Percentiles rank a stretch among this genome's conserved stretches.
phyloP scores from a whole-genome alignment of 2,113 vertebrate species.

The Larimichthys polyactis region DNA sequence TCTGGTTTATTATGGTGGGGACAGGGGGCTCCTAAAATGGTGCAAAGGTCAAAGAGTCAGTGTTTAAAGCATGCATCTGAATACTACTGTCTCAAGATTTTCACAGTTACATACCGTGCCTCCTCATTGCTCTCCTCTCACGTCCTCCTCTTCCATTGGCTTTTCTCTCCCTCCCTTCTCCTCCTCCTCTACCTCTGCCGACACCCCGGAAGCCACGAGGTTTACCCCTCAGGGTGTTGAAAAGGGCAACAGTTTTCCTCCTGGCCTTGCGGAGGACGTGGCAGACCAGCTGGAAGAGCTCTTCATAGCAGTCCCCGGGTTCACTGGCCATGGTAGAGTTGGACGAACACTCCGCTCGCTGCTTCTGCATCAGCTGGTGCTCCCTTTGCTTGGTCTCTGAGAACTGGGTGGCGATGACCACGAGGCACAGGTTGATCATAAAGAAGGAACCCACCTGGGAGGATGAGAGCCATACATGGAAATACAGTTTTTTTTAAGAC shows the following conservation, averaged over 20 bases:
- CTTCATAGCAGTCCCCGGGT: constrained; percentile 96
- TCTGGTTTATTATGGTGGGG: constrained; percentile 84
- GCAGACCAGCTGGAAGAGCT: constrained; percentile 95
- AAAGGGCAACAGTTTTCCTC: constrained; percentile 86
- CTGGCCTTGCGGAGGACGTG: constrained; percentile 92
- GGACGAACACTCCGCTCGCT: constrained; percentile 91
- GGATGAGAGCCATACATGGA: neutral
- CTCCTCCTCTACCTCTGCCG: constrained; percentile 62
- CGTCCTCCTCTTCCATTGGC: constrained; percentile 53
- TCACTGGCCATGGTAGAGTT: constrained; percentile 96
- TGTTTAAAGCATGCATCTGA: neutral
- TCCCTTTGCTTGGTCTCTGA: constrained; percentile 98
- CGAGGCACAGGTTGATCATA: constrained; percentile 97
- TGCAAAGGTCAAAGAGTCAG: constrained; percentile 1
- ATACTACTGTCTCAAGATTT: neutral
- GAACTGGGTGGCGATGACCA: constrained; percentile 98
- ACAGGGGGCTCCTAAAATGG: constrained; percentile 82
- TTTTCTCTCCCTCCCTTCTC: constrained; percentile 47
- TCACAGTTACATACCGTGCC: constrained; percentile 54
- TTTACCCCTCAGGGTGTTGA: constrained; percentile 86
- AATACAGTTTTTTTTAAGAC: neutral
- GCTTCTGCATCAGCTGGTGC: constrained; percentile 98
- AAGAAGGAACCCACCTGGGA: constrained; percentile 90
- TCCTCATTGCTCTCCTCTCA: constrained; percentile 38
- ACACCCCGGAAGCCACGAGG: constrained; percentile 65